Evolutionary conservation across 2,888 invertebrate species (phyloP).

Genomic region (Dioctria linearis): DNA sequence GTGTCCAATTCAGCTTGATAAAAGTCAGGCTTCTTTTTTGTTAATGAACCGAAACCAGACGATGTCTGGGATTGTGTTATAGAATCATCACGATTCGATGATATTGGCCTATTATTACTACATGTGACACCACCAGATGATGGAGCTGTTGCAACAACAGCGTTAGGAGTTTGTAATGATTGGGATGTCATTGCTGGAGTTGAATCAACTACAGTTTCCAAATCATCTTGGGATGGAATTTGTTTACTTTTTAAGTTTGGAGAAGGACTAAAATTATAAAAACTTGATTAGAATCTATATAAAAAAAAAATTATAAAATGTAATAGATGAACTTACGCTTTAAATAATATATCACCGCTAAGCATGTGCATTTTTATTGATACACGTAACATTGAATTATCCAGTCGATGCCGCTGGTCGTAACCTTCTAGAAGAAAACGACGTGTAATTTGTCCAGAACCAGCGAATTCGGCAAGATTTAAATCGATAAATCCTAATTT

Average conservation of each 20-base stretch:
- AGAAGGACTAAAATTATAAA: constrained; percentile 74
- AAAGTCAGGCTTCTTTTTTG: constrained; percentile 75
- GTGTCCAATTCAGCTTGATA: constrained; percentile 64
- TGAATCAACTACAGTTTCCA: constrained; percentile 63
- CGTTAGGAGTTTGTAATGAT: constrained; percentile 65
- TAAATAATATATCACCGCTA: constrained; percentile 96
- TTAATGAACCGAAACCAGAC: constrained; percentile 89
- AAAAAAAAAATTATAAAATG: background rate
- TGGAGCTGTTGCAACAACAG: constrained; percentile 62
- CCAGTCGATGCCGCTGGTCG: constrained; percentile 91
- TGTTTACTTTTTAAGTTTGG: constrained; percentile 76
- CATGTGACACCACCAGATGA: constrained; percentile 61
- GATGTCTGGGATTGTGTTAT: constrained; percentile 81
- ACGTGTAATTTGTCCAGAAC: constrained; percentile 88
- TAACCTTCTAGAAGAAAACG: constrained; percentile 96
- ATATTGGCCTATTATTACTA: constrained; percentile 63
- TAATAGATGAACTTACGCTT: constrained; percentile 83
- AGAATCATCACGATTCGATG: constrained; percentile 73
- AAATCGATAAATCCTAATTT: constrained; percentile 98
- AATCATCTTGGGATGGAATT: constrained; percentile 71
- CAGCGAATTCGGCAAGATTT: constrained; percentile 97
- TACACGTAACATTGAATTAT: constrained; percentile 95
- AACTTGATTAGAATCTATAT: constrained; percentile 4
- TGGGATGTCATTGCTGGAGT: constrained; percentile 45
- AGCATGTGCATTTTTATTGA: constrained; percentile 94